Evolutionary conservation across 2,888 invertebrate species (phyloP).

Genomic region (Muschampia staudingeri): DNA sequence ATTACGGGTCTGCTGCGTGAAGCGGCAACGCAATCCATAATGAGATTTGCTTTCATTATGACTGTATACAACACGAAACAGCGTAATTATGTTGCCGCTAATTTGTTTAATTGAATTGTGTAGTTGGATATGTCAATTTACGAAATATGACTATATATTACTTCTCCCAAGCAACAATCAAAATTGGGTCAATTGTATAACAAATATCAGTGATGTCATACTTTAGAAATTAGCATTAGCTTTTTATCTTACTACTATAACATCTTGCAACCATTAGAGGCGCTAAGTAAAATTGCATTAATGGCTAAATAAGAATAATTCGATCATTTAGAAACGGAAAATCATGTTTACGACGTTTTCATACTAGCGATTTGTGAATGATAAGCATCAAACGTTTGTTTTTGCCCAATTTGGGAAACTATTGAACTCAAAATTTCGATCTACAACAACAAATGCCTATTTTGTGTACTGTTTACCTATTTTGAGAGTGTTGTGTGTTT

Average conservation of each 20-base stretch:
- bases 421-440: no score
- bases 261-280: not conserved
- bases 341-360: constrained; percentile 30
- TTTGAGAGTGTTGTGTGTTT: no score
- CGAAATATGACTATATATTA: not conserved
- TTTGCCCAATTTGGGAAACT: no score
- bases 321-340: constrained; percentile 23
- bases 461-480: no score
- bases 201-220: not conserved
- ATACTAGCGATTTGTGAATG: not conserved
- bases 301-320: no score
- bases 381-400: no score
- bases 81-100: constrained; percentile 22
- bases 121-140: not conserved
- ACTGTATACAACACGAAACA: constrained; percentile 17
- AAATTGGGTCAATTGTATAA: not conserved
- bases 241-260: constrained; percentile 7
- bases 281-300: not conserved
- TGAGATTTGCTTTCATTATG: constrained; percentile 34
- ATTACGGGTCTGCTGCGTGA: constrained; percentile 27
- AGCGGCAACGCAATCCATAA: constrained; percentile 23
- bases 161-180: not conserved
- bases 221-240: no score
- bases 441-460: no score
- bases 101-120: constrained; percentile 10